These are phyloP conservation scores for Tichodroma muraria DNA, from an alignment of 2,113 vertebrate genomes.

Conservation along the genomic window DNA sequence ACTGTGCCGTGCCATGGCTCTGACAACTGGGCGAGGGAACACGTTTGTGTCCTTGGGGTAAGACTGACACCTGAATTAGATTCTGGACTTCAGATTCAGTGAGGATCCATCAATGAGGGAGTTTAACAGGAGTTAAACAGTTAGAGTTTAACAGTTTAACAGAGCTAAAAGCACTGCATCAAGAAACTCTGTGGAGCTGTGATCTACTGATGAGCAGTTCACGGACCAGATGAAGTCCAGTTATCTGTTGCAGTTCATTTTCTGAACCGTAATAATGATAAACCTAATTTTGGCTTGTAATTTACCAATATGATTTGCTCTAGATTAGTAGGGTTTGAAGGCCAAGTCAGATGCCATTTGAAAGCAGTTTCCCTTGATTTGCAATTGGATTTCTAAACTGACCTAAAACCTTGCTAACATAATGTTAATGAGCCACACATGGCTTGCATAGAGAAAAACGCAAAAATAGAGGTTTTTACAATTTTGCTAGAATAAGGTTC, in stretches of 20 bases:
- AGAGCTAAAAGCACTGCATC: background rate
- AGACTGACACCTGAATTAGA: background rate
- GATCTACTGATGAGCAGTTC: background rate
- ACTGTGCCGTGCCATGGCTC: background rate
- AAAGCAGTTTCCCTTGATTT: conserved; percentile 38
- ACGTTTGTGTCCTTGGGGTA: accelerated
- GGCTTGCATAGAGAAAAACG: background rate
- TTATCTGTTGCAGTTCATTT: background rate
- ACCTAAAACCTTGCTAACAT: conserved; percentile 21
- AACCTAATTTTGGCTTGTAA: conserved; percentile 19
- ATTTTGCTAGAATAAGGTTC: background rate
- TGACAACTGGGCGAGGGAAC: background rate
- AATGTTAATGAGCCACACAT: background rate
- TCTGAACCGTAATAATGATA: conserved; percentile 21
- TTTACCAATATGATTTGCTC: background rate
- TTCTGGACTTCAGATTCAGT: background rate
- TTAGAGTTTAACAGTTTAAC: no score
- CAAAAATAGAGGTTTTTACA: background rate
- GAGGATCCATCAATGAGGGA: background rate
- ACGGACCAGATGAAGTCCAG: background rate
- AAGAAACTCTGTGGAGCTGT: background rate
- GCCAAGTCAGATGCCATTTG: conserved; percentile 5
- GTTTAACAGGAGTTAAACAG: background rate
- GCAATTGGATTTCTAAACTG: conserved; percentile 3
- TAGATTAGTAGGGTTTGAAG: conserved; percentile 39